Evolutionary conservation across 1,140 invertebrate species (phyloP).

Genomic region (Arion vulgaris): DNA sequence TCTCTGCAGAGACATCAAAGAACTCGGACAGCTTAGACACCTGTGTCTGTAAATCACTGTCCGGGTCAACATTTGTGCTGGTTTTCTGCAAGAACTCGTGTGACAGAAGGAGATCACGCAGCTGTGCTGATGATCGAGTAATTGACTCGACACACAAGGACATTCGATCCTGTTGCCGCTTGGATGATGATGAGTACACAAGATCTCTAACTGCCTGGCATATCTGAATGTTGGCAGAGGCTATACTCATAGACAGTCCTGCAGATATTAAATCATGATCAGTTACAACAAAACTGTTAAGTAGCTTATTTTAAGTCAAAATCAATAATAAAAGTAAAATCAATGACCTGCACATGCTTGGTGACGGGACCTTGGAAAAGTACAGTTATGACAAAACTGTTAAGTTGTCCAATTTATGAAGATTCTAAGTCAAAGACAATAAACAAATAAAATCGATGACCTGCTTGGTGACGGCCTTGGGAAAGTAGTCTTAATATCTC

Average conservation of each 20-base stretch:
- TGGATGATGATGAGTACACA: constrained; percentile 52
- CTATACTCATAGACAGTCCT: constrained; percentile 64
- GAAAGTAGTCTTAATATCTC: too few species aligned
- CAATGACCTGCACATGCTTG: too few species aligned
- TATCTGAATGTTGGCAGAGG: constrained; percentile 62
- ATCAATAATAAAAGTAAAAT: too few species aligned
- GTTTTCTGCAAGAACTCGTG: not conserved
- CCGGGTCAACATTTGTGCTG: not conserved
- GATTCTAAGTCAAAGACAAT: too few species aligned
- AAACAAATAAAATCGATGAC: too few species aligned
- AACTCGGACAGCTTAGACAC: not conserved
- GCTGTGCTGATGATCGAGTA: constrained; percentile 50
- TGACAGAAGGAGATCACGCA: constrained; percentile 51
- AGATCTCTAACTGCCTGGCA: constrained; percentile 58
- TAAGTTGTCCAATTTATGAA: too few species aligned
- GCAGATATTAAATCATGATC: constrained; percentile 20
- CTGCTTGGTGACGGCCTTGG: too few species aligned
- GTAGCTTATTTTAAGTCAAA: too few species aligned
- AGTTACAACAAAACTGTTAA: too few species aligned
- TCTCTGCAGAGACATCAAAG: not conserved
- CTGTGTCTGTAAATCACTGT: not conserved
- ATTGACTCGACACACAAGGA: constrained; percentile 55
- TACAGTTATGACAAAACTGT: too few species aligned
- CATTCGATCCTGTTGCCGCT: constrained; percentile 54
- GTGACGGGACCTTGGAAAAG: too few species aligned